A percentile compares a stretch with the other conserved stretches of the same genome.
Evolutionary conservation across 2,113 vertebrate species (phyloP).

Genomic region (Morone chrysops): DNA sequence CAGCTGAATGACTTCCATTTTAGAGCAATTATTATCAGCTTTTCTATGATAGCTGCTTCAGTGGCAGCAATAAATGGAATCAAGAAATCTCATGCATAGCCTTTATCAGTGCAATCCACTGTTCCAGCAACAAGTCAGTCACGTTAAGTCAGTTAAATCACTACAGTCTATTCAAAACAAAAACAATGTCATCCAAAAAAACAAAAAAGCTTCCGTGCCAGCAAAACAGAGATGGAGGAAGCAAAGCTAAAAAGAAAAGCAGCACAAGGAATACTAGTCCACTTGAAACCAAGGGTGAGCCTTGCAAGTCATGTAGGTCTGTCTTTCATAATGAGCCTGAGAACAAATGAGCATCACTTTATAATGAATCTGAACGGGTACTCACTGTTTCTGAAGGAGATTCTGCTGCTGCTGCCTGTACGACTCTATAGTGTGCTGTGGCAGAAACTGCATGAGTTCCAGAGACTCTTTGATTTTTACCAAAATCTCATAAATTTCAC

Average conservation of each 20-base stretch:
- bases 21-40: slow-evolving; percentile 17
- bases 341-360: neutral
- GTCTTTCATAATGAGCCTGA: slow-evolving; percentile 7
- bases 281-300: slow-evolving; percentile 38
- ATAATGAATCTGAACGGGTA: slow-evolving; percentile 62
- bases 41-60: slow-evolving; percentile 28
- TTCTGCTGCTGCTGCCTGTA: slow-evolving; percentile 98
- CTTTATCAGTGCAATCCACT: slow-evolving; percentile 29
- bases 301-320: slow-evolving; percentile 36
- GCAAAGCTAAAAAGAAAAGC: slow-evolving; percentile 8
- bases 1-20: slow-evolving; percentile 23
- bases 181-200: neutral
- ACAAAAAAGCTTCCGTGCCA: neutral
- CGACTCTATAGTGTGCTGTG: slow-evolving; percentile 97
- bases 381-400: slow-evolving; percentile 99
- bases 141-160: slow-evolving; percentile 37
- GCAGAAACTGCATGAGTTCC: slow-evolving; percentile 98
- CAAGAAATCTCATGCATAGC: neutral
- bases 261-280: slow-evolving; percentile 11
- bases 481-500: slow-evolving; percentile 98
- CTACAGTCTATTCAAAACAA: slow-evolving; percentile 15
- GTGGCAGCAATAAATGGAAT: slow-evolving; percentile 12
- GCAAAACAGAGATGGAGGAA: neutral
- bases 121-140: slow-evolving; percentile 40
- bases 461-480: slow-evolving; percentile 99